These are phyloP conservation scores for Microctonus brassicae DNA, from an alignment of 2,888 invertebrate species.

Conservation along the genomic window DNA sequence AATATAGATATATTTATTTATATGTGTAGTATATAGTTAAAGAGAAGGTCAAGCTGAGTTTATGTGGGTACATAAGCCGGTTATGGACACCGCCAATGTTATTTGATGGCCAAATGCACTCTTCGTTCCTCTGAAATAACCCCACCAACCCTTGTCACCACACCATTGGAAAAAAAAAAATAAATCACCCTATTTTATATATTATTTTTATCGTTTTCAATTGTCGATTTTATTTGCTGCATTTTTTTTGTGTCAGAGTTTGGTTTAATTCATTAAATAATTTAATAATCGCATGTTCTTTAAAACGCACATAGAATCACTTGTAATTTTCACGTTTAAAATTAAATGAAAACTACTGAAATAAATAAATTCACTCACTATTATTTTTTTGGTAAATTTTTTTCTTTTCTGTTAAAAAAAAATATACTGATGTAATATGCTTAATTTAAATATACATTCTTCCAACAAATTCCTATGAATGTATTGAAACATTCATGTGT, in stretches of 20 bases:
- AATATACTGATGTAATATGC: background rate
- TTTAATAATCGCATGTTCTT: too few species aligned
- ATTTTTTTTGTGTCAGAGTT: too few species aligned
- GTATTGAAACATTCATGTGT: background rate
- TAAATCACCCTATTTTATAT: background rate
- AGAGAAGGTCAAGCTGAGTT: slow-evolving; percentile 63
- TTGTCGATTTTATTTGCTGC: background rate
- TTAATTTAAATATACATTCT: background rate
- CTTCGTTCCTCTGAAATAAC: slow-evolving; percentile 54
- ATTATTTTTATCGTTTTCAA: background rate
- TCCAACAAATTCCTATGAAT: background rate
- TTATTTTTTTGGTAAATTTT: too few species aligned
- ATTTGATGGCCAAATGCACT: slow-evolving; percentile 70
- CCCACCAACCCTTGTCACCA: background rate
- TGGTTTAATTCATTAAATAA: too few species aligned
- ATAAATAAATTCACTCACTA: too few species aligned
- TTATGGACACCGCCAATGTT: slow-evolving; percentile 70
- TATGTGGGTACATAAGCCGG: slow-evolving; percentile 69
- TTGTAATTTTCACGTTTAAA: too few species aligned
- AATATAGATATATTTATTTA: background rate
- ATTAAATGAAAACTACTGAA: too few species aligned
- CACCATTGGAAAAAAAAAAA: background rate
- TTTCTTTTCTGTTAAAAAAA: too few species aligned
- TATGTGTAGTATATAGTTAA: background rate
- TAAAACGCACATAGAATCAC: too few species aligned